Conservation (phyloP, 2,113 vertebrate species). For the Struthio camelus region DNA sequence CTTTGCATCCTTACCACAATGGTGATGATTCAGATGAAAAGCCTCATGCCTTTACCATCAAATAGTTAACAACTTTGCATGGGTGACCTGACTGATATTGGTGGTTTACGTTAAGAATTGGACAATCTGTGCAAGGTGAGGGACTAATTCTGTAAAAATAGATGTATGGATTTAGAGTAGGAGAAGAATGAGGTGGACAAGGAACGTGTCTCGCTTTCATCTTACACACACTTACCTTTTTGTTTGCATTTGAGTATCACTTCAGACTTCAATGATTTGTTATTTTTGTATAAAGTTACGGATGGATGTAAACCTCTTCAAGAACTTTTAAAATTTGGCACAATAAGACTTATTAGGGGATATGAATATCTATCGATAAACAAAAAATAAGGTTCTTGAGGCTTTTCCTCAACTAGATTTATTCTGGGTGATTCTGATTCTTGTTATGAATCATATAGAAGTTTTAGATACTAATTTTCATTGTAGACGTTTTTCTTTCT, state of each 20-base stretch:
- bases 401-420: constrained; percentile 47
- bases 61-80: background rate
- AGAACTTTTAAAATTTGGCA: background rate
- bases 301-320: background rate
- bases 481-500: constrained; percentile 16
- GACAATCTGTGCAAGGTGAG: constrained; percentile 32
- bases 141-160: constrained; percentile 11
- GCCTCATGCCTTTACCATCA: background rate
- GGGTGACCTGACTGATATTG: constrained; percentile 6
- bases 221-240: background rate
- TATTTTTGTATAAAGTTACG: background rate
- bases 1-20: background rate
- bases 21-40: background rate
- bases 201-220: background rate
- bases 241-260: background rate
- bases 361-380: background rate
- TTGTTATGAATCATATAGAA: background rate
- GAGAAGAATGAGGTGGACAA: background rate
- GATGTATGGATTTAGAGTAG: background rate
- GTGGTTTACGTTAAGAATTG: constrained; percentile 33
- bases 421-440: constrained; percentile 33
- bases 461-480: constrained; percentile 45
- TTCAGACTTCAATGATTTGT: background rate
- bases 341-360: background rate
- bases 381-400: background rate